phyloP scores from a whole-genome alignment of 1,140 invertebrate species.

The Bombus breviceps region DNA sequence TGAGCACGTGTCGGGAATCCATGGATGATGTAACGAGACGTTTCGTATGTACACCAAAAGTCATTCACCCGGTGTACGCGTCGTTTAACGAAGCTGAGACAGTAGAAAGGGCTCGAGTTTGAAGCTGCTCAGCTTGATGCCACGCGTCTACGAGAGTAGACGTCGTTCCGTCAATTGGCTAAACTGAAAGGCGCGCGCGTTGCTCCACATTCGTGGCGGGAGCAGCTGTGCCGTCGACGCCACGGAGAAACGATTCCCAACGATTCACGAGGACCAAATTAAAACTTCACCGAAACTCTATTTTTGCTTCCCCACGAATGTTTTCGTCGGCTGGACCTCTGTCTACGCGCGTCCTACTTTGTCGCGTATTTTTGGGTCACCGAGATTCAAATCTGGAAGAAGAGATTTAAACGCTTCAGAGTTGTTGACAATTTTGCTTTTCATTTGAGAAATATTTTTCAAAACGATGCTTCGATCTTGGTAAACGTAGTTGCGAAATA shows the following conservation, averaged over 20 bases:
- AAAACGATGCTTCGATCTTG: neutral
- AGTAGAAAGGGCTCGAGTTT: neutral
- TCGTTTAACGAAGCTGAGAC: neutral
- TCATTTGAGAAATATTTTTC: neutral
- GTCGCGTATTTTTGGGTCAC: conserved; percentile 29
- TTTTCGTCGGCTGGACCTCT: neutral
- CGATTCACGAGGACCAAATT: conserved; percentile 55
- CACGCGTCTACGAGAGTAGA: neutral
- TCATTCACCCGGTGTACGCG: conserved; percentile 68
- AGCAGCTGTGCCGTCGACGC: conserved; percentile 21
- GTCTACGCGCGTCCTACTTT: neutral
- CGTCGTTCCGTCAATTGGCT: conserved; percentile 67
- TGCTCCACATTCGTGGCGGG: conserved; percentile 45
- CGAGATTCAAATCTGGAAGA: neutral
- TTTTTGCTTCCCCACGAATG: conserved; percentile 30
- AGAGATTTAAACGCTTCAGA: neutral
- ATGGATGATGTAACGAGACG: conserved; percentile 50
- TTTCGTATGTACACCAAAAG: conserved; percentile 37
- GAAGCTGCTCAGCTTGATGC: no score
- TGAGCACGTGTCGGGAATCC: conserved; percentile 55
- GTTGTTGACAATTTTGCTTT: neutral
- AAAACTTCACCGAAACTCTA: conserved; percentile 39
- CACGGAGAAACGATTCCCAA: neutral
- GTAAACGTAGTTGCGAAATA: neutral
- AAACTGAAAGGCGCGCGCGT: conserved; percentile 65